A percentile compares a stretch with the other conserved stretches of the same genome.
Conservation (phyloP, 1,140 invertebrate genomes). For the Portunus trituberculatus region DNA sequence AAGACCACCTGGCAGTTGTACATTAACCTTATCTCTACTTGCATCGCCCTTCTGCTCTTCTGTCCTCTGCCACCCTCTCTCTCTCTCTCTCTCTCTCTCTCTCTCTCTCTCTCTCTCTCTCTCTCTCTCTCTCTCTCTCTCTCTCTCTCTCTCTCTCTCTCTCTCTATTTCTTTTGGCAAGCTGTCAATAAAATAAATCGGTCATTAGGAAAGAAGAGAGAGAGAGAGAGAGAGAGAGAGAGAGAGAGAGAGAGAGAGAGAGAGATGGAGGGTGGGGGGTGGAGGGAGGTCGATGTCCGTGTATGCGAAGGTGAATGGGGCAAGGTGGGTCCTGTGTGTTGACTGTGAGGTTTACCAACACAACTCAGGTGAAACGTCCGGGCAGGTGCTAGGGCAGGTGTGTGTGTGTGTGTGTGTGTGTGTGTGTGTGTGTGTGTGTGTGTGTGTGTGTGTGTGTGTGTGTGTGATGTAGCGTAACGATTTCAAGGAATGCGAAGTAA, state of each 20-base stretch:
- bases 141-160: conserved; percentile 41
- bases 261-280: not conserved
- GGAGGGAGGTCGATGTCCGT: not conserved
- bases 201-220: not conserved
- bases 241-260: conserved; percentile 50
- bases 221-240: conserved; percentile 53
- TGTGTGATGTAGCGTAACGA: not conserved
- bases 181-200: too few relatives aligned
- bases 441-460: conserved; percentile 42
- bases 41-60: not conserved
- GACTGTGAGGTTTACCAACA: conserved; percentile 33
- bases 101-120: conserved; percentile 49
- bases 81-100: not conserved
- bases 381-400: conserved; percentile 37
- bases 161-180: conserved; percentile 3
- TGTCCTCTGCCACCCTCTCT: not conserved
- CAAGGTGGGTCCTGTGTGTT: conserved; percentile 32
- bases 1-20: too few relatives aligned
- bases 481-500: not conserved
- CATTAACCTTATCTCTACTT: too few relatives aligned
- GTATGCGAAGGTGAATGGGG: not conserved
- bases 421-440: conserved; percentile 61
- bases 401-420: conserved; percentile 59
- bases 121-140: not conserved
- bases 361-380: conserved; percentile 35